phyloP scores from a whole-genome alignment of 2,888 invertebrate genomes.

The Synanthedon myopaeformis region DNA sequence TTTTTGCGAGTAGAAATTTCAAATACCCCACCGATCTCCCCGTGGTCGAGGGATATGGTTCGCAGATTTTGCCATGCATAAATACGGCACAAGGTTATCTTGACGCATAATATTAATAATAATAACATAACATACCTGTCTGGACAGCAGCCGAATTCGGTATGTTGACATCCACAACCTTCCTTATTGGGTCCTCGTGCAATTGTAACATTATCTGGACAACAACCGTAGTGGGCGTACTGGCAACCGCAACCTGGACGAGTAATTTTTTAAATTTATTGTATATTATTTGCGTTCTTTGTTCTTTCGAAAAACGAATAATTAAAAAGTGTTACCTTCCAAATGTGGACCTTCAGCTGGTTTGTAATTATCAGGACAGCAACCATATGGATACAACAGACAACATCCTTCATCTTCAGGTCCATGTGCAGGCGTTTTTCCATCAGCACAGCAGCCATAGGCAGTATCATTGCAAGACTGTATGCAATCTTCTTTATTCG shows the following conservation, averaged over 20 bases:
- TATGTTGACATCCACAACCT: slow-evolving; percentile 85
- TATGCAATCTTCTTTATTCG: slow-evolving; percentile 80
- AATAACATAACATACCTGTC: slow-evolving; percentile 77
- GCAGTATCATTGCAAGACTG: slow-evolving; percentile 75
- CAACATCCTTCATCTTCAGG: slow-evolving; percentile 86
- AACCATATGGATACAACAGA: slow-evolving; percentile 79
- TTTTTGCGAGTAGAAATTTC: too few relatives aligned
- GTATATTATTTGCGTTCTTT: not conserved
- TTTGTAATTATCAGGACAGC: slow-evolving; percentile 89
- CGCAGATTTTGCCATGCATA: too few relatives aligned
- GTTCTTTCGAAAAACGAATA: too few relatives aligned
- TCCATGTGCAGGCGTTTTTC: slow-evolving; percentile 87
- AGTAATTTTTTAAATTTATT: not conserved
- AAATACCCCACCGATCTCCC: too few relatives aligned
- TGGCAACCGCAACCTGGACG: slow-evolving; percentile 81
- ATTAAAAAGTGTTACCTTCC: slow-evolving; percentile 60
- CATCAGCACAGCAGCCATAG: slow-evolving; percentile 91
- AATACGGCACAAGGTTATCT: not conserved
- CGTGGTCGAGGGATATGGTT: too few relatives aligned
- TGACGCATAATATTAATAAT: not conserved
- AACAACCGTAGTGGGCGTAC: slow-evolving; percentile 83
- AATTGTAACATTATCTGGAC: slow-evolving; percentile 83
- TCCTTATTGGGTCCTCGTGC: slow-evolving; percentile 83
- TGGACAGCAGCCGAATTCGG: slow-evolving; percentile 84
- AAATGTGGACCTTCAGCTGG: slow-evolving; percentile 83